Base-by-base conservation (phyloP, 2,113 vertebrate species). In the Anseranas semipalmata region DNA sequence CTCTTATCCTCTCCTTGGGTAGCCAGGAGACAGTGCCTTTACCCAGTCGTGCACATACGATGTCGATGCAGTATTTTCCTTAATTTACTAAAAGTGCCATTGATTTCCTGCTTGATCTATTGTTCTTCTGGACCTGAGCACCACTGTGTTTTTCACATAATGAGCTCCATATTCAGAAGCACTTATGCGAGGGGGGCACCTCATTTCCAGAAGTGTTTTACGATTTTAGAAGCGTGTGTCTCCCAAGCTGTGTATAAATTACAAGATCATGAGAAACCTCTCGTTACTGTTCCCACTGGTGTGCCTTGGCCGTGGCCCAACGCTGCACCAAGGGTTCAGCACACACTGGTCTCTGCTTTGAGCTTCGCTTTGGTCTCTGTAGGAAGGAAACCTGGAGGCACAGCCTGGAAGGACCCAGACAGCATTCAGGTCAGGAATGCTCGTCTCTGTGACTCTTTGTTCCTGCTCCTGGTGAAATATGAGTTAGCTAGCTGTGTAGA, bases 311-410 rank as follows among this genome's bases (percentile, higher is more conserved):
- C 33, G 0, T 33, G 16, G 17, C 41, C 43, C 48, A 71, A 52
- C 20, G 5, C 45, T 50, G 28, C 41, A 3, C 19, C 48, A 8
- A 30, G 37, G 48, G 50, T 16, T 82, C 55, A 22, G 59, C 12
- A 45, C 15, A 25, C 16, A 5, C 4, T 9, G 13, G 8, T 28
- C 27, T 48, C 60, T 74, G 7, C 41, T 25, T 18, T 41, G 15
- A 6, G 10, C 11, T 50, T 5, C 1, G 2, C 39, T 8, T 3
- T 10, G 15, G 15, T 8, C 12, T 8, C 58, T 19, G 0, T 3
- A 4, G 52, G 32, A 46, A 33, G 25, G 8, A 80, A 77, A 68
- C 5, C 13, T 33, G 53, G 53, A 55, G 22, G 22, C 33, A 46
- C 32, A 62, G 14, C 39, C 46, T 78, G 56, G 41, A n/a, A 41